Percentiles rank a stretch among this genome's conserved stretches.
phyloP scores from a whole-genome alignment of 1,140 invertebrate genomes.

The Drosophila truncata region DNA sequence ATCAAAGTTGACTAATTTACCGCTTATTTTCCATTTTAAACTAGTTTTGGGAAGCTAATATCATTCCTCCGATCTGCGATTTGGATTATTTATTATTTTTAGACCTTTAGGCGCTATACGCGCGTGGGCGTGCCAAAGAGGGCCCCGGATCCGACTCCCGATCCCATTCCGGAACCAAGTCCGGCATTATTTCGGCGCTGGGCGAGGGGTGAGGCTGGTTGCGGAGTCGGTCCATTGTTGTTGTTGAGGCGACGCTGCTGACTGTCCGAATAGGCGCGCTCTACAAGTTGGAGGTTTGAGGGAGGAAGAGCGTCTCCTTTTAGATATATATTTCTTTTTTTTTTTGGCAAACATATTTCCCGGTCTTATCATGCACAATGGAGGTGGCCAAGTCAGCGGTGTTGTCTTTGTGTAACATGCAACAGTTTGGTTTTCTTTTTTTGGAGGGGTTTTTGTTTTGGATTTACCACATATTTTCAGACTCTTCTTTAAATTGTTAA shows the following conservation, averaged over 20 bases:
- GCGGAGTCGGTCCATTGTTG: slow-evolving; percentile 63
- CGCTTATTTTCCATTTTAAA: slow-evolving; percentile 35
- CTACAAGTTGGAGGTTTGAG: slow-evolving; percentile 43
- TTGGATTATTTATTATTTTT: slow-evolving; percentile 38
- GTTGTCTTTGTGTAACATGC: slow-evolving; percentile 52
- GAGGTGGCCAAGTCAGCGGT: slow-evolving; percentile 16
- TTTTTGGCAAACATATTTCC: slow-evolving; percentile 24
- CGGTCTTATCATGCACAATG: slow-evolving; percentile 63
- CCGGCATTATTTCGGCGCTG: slow-evolving; percentile 62
- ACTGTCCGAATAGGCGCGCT: slow-evolving; percentile 82
- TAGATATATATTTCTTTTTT: slow-evolving; percentile 12
- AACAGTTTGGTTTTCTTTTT: slow-evolving; percentile 35
- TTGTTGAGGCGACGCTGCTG: slow-evolving; percentile 80
- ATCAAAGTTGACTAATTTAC: slow-evolving; percentile 54
- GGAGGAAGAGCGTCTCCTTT: slow-evolving; percentile 9
- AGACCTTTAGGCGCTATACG: slow-evolving; percentile 81
- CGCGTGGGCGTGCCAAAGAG: slow-evolving; percentile 79
- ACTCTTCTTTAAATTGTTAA: slow-evolving; percentile 70
- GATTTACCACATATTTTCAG: slow-evolving; percentile 78
- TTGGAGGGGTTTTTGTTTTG: slow-evolving; percentile 11
- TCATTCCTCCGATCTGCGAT: slow-evolving; percentile 47
- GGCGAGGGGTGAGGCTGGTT: slow-evolving; percentile 72
- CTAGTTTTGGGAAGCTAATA: slow-evolving; percentile 51
- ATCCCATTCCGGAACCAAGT: slow-evolving; percentile 30
- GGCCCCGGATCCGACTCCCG: slow-evolving; percentile 36